phyloP scores from a whole-genome alignment of 2,113 vertebrate genomes.

The Pogona vitticeps region DNA sequence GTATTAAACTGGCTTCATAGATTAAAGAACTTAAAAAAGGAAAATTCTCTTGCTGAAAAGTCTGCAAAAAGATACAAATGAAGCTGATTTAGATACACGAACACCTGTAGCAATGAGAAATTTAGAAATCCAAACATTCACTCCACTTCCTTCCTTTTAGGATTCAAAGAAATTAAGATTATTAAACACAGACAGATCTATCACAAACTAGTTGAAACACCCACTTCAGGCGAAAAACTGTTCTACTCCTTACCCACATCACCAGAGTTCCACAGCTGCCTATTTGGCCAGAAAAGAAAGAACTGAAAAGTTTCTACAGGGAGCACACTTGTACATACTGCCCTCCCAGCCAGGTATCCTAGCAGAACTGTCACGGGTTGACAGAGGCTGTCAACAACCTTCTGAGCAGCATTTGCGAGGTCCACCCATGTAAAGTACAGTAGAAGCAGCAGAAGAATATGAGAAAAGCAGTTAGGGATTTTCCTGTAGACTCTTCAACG shows the following conservation, averaged over 20 bases:
- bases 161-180: not conserved
- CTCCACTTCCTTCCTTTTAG: not conserved
- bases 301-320: not conserved
- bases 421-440: not conserved
- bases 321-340: not conserved
- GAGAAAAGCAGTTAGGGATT: not conserved
- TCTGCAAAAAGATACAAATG: not conserved
- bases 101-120: not conserved
- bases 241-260: not conserved
- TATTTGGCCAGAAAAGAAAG: not conserved
- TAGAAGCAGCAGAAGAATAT: not conserved
- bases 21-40: constrained; percentile 5
- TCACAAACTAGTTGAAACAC: not conserved
- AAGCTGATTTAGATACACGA: not conserved
- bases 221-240: not conserved
- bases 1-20: not conserved
- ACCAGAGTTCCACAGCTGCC: not conserved
- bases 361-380: not conserved
- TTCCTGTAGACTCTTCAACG: not conserved
- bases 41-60: not conserved
- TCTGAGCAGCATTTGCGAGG: not conserved
- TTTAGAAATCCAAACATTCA: not conserved
- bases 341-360: not conserved
- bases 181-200: not conserved
- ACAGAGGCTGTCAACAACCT: not conserved